A percentile compares a stretch with the other conserved stretches of the same genome.
phyloP scores from a whole-genome alignment of 2,888 invertebrate genomes.

The Mellilla xanthometata region DNA sequence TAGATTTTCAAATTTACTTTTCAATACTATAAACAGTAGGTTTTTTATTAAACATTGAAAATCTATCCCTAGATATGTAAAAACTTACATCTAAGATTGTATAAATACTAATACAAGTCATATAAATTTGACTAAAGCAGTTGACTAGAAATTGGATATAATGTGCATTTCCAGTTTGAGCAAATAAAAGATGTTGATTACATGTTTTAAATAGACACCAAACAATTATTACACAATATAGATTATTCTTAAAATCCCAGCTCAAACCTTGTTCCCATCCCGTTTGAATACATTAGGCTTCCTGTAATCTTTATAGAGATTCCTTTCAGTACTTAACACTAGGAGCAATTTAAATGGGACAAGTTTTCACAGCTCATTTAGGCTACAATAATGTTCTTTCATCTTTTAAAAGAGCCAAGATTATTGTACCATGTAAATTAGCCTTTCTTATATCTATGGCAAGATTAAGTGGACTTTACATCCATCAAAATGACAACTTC shows the following conservation, averaged over 20 bases:
- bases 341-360: too few species aligned
- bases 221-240: slow-evolving; percentile 6
- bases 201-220: slow-evolving; percentile 18
- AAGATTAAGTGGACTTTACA: slow-evolving; percentile 59
- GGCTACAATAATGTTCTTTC: too few species aligned
- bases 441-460: not conserved
- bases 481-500: slow-evolving; percentile 86
- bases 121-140: slow-evolving; percentile 23
- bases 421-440: too few species aligned
- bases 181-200: slow-evolving; percentile 35
- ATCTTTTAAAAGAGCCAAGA: too few species aligned
- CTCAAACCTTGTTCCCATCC: slow-evolving; percentile 40
- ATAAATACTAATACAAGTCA: slow-evolving; percentile 5
- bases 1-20: not conserved
- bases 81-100: slow-evolving; percentile 25
- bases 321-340: slow-evolving; percentile 10
- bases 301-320: slow-evolving; percentile 30
- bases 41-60: not conserved
- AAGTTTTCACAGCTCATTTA: too few species aligned
- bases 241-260: slow-evolving; percentile 35
- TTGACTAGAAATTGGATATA: slow-evolving; percentile 38
- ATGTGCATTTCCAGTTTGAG: slow-evolving; percentile 43
- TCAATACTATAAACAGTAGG: not conserved
- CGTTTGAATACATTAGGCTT: slow-evolving; percentile 36
- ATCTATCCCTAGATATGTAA: slow-evolving; percentile 37